A percentile compares a stretch with the other conserved stretches of the same genome.
Conservation (phyloP, 2,888 invertebrate species). For the Diachrysia chrysitis region DNA sequence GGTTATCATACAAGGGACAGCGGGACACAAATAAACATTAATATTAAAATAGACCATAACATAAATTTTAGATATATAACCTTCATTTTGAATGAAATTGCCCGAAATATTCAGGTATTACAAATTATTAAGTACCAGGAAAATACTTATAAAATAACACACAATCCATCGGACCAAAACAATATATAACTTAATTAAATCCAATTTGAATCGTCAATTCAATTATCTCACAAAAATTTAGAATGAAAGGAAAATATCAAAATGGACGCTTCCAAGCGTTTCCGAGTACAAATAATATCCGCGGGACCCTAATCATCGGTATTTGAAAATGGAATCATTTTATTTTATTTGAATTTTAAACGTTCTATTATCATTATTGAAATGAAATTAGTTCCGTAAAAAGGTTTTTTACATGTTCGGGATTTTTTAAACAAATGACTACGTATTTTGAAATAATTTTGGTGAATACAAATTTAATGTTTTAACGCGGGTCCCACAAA, state of each 20-base stretch:
- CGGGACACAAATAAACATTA: neutral
- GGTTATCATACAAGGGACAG: neutral
- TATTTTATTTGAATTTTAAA: slow-evolving; percentile 3
- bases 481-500: too few relatives aligned
- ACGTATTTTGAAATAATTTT: too few relatives aligned
- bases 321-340: slow-evolving; percentile 27
- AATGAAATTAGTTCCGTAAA: neutral
- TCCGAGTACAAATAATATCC: slow-evolving; percentile 33
- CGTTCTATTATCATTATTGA: neutral
- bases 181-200: slow-evolving; percentile 6
- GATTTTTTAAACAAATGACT: too few relatives aligned
- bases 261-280: slow-evolving; percentile 11
- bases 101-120: neutral
- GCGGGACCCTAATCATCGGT: slow-evolving; percentile 17
- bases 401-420: neutral
- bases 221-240: slow-evolving; percentile 7
- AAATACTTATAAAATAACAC: neutral
- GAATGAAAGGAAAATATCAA: slow-evolving; percentile 20
- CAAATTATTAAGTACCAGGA: neutral
- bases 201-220: neutral
- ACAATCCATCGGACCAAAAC: neutral
- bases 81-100: neutral
- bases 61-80: neutral
- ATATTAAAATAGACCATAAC: neutral
- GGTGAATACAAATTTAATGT: too few relatives aligned